A percentile compares a stretch with the other conserved stretches of the same genome.
Evolutionary conservation across 2,888 invertebrate species (phyloP).

Genomic region (Beris chalybata): DNA sequence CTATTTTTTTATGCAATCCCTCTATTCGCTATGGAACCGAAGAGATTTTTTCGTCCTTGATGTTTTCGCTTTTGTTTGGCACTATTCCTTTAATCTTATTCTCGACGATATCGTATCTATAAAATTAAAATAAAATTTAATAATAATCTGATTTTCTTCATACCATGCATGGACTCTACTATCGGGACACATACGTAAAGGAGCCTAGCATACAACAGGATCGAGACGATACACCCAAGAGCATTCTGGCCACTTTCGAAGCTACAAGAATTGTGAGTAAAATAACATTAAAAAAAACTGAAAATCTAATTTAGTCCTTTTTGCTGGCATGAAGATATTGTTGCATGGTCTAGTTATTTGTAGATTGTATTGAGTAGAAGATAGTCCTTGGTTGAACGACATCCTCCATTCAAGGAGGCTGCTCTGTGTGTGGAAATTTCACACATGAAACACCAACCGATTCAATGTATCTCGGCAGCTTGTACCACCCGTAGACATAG

Average conservation of each 20-base stretch:
- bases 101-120: conserved; percentile 1
- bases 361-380: too few species aligned
- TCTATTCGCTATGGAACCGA: too few species aligned
- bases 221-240: conserved; percentile 54
- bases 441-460: too few species aligned
- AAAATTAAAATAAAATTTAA: conserved; percentile 12
- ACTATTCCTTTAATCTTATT: conserved; percentile 29
- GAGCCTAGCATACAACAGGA: conserved; percentile 54
- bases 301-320: neutral
- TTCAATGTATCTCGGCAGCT: too few species aligned
- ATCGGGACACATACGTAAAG: conserved; percentile 41
- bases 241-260: conserved; percentile 56
- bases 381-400: too few species aligned
- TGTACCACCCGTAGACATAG: too few species aligned
- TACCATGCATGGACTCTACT: conserved; percentile 14
- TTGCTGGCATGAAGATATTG: too few species aligned
- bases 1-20: neutral
- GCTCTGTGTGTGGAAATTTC: too few species aligned
- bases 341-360: too few species aligned
- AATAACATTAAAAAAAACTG: conserved; percentile 17
- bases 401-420: too few species aligned
- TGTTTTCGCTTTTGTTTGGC: conserved; percentile 8
- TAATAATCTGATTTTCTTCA: conserved; percentile 23
- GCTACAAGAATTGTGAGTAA: conserved; percentile 60
- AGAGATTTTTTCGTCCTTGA: too few species aligned